Base-by-base conservation (phyloP, 2,797 vertebrate genomes). In the Calcarius lapponicus region DNA sequence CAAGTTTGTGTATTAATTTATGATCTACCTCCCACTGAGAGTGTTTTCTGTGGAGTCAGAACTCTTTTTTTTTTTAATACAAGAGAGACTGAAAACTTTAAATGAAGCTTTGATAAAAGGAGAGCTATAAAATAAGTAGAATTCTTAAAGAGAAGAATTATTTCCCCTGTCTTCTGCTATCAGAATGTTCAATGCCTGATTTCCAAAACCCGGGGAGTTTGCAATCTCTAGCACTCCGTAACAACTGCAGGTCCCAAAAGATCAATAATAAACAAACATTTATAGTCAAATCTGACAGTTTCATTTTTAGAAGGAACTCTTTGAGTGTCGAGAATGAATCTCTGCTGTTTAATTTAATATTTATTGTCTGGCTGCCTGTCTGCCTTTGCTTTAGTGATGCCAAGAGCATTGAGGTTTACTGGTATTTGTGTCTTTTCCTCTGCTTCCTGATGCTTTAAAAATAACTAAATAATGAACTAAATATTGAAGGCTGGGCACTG, bases 231-330 rank as follows among this genome's bases (percentile, higher is more conserved):
- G 47, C 65, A 69, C 62, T 90, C 87, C 14, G 9, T 79, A 82
- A 92, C 66, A 93, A 64, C 79, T 81, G 66, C 57, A 61, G 56
- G 40, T 92, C 80, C 69, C 80, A 48, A 69, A 92, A 95, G 88
- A 96, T 97, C 88, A 94, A 89, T 91, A 94, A 65, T 92, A 92
- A 96, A 79, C 93, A 96, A 94, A 90, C 43, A 73, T 92, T 95
- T 93, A 61, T 81, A 83, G 87, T 92, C 64, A 86, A 34, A 74
- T 47, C 85, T 93, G 94, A 86, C 83, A 56, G 66, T 93, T 93
- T 94, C 51, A 64, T 81, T 96, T 97, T 92, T 87, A 92, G 83
- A 93, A 88, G 58, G 66, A 75, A 29, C 40, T 48, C 82, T 92
- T 56, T 88, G 57, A 81, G 73, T 58, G 48, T 38, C 69, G 81